These are phyloP conservation scores for Drosophila macrospina DNA, from an alignment of 2,888 invertebrate species.

Conservation along the genomic window DNA sequence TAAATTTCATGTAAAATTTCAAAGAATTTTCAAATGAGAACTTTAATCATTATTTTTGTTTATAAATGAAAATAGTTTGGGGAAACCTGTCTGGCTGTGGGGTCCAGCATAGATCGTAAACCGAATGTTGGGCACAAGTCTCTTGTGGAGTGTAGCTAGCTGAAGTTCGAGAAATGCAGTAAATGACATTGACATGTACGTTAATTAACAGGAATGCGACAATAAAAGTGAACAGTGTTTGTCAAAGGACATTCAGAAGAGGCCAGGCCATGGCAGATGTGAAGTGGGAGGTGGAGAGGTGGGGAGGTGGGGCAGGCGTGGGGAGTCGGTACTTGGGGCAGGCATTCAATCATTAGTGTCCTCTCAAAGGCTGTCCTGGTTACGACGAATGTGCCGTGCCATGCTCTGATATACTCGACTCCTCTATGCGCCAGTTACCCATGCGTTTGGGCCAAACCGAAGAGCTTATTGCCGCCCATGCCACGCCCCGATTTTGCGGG, in stretches of 20 bases:
- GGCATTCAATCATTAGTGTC: constrained; percentile 45
- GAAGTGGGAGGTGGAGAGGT: too few species aligned
- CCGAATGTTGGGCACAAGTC: too few species aligned
- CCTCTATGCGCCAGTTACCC: constrained; percentile 14
- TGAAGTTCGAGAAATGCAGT: background rate
- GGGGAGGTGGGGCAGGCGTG: too few species aligned
- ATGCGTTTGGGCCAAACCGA: constrained; percentile 32
- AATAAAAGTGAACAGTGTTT: constrained; percentile 12
- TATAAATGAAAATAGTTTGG: background rate
- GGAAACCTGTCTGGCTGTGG: too few species aligned
- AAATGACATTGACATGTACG: constrained; percentile 2
- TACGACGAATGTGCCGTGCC: background rate
- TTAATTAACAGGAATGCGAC: constrained; percentile 36
- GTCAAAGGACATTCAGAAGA: constrained; percentile 13
- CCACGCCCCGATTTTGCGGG: constrained; percentile 67
- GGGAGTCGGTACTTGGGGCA: too few species aligned
- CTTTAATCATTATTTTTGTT: background rate
- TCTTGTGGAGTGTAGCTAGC: background rate
- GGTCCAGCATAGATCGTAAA: too few species aligned
- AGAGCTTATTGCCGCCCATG: constrained; percentile 46
- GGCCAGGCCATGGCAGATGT: background rate
- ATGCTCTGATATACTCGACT: background rate
- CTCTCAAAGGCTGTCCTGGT: constrained; percentile 26
- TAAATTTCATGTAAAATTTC: too few species aligned
- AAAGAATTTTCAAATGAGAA: background rate